A percentile compares a stretch with the other conserved stretches of the same genome.
Conservation (phyloP, 2,113 vertebrate species). For the Willisornis vidua region DNA sequence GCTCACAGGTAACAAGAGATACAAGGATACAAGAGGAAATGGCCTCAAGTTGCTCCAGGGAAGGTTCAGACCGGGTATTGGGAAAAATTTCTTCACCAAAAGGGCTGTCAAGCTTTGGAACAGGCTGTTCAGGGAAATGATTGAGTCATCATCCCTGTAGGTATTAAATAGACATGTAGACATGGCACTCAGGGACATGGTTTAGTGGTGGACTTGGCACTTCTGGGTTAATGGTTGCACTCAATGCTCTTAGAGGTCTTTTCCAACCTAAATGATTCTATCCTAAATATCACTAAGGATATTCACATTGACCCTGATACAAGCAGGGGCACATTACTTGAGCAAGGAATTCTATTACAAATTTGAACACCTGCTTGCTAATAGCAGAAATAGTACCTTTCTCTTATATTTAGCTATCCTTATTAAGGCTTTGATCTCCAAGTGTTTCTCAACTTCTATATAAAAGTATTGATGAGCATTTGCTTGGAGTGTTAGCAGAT, state of each 20-base stretch:
- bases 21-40: background rate
- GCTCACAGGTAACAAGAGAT: background rate
- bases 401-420: background rate
- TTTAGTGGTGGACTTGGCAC: background rate
- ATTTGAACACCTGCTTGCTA: background rate
- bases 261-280: background rate
- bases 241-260: background rate
- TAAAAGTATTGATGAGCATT: background rate
- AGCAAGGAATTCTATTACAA: background rate
- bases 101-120: background rate
- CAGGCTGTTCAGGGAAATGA: background rate
- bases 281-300: background rate
- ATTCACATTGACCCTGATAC: background rate
- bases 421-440: background rate
- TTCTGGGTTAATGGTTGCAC: background rate
- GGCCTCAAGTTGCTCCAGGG: background rate
- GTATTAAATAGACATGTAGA: background rate
- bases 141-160: background rate
- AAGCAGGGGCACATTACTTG: background rate
- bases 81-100: background rate
- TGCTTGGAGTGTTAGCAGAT: background rate
- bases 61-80: background rate
- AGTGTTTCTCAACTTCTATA: background rate
- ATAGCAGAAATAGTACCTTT: background rate
- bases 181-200: background rate